A percentile compares a stretch with the other conserved stretches of the same genome.
phyloP scores from a whole-genome alignment of 2,888 invertebrate species.

The Stegana nigrithorax region DNA sequence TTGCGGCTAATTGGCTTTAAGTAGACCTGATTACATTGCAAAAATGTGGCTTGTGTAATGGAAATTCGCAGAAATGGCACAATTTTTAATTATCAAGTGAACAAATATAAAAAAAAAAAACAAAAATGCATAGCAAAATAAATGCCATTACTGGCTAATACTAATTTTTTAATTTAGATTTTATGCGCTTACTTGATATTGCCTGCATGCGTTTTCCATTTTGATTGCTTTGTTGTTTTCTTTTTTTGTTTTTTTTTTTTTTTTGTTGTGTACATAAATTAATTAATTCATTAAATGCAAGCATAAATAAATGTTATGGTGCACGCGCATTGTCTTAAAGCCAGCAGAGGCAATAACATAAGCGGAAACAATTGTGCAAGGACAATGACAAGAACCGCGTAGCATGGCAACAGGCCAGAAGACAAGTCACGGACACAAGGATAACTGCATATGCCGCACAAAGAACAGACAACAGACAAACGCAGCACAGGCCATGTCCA shows the following conservation, averaged over 20 bases:
- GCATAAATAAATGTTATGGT: slow-evolving; percentile 8
- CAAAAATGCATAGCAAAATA: too few species aligned
- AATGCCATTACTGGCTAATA: too few species aligned
- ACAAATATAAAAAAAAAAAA: too few species aligned
- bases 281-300: slow-evolving; percentile 15
- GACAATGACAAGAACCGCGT: not conserved
- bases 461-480: not conserved
- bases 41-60: slow-evolving; percentile 4
- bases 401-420: not conserved
- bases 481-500: not conserved
- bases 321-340: not conserved
- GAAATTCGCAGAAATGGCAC: not conserved
- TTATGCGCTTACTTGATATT: too few species aligned
- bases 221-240: not conserved
- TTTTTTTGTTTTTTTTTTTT: not conserved
- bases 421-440: not conserved
- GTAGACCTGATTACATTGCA: slow-evolving; percentile 56
- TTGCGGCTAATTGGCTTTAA: slow-evolving; percentile 60
- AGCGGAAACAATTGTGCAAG: not conserved
- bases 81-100: slow-evolving; percentile 9
- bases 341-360: not conserved
- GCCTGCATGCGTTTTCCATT: not conserved
- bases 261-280: slow-evolving; percentile 1
- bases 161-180: too few species aligned
- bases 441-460: not conserved